phyloP scores from a whole-genome alignment of 2,113 vertebrate species.

The Phrynosoma blainvillii region DNA sequence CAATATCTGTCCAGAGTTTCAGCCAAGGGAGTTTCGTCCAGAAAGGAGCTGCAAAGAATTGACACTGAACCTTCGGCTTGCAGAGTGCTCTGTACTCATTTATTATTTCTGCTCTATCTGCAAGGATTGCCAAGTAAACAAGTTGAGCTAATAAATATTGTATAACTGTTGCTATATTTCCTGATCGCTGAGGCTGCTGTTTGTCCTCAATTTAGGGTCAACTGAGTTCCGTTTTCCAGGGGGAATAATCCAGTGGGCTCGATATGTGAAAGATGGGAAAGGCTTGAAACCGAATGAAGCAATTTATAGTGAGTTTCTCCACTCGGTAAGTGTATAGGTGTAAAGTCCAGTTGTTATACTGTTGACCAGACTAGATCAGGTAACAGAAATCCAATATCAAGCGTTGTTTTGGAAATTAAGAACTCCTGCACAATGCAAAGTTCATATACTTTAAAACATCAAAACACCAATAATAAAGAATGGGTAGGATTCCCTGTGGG shows the following conservation, averaged over 20 bases:
- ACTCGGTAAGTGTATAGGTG: constrained; percentile 60
- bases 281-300: constrained; percentile 61
- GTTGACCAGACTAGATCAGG: not conserved
- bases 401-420: not conserved
- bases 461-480: not conserved
- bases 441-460: not conserved
- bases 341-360: not conserved
- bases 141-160: not conserved
- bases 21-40: not conserved
- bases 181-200: not conserved
- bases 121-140: not conserved
- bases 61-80: not conserved
- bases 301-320: constrained; percentile 70
- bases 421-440: not conserved
- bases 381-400: not conserved
- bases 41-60: not conserved
- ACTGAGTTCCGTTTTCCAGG: constrained; percentile 67
- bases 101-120: not conserved
- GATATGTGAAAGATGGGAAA: constrained; percentile 57
- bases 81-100: not conserved
- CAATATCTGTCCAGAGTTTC: not conserved
- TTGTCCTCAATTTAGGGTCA: constrained; percentile 63
- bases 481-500: too few species aligned
- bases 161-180: not conserved
- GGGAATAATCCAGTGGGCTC: constrained; percentile 74